phyloP scores from a whole-genome alignment of 2,888 invertebrate genomes.

The Tethea ocularis region DNA sequence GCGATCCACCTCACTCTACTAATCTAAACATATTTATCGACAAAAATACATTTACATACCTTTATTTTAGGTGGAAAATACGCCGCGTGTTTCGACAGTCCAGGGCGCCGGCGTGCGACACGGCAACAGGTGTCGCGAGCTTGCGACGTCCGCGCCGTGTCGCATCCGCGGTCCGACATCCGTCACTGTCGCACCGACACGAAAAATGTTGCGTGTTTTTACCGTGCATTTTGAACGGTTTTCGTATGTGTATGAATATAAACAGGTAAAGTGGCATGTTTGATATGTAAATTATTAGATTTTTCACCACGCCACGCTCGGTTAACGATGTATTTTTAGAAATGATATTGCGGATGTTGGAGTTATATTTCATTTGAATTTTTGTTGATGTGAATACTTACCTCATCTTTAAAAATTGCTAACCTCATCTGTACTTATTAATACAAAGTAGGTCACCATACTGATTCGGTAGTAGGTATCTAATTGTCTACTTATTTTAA shows the following conservation, averaged over 20 bases:
- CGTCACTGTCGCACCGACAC: slow-evolving; percentile 50
- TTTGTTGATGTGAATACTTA: too few relatives aligned
- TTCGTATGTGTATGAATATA: slow-evolving; percentile 6
- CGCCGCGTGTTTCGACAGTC: not conserved
- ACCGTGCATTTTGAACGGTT: not conserved
- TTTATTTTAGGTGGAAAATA: slow-evolving; percentile 35
- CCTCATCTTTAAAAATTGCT: too few relatives aligned
- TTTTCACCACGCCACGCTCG: not conserved
- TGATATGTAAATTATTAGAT: not conserved
- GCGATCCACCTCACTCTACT: slow-evolving; percentile 10
- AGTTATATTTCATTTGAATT: too few relatives aligned
- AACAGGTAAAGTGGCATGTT: slow-evolving; percentile 1
- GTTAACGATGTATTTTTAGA: too few relatives aligned
- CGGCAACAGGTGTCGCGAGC: slow-evolving; percentile 32
- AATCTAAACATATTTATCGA: slow-evolving; percentile 41
- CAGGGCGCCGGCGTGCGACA: slow-evolving; percentile 31
- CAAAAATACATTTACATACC: slow-evolving; percentile 31
- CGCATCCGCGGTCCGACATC: slow-evolving; percentile 49
- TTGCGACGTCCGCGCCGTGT: slow-evolving; percentile 48
- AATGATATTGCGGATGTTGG: too few relatives aligned
- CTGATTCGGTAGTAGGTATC: too few relatives aligned
- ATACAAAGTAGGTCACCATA: too few relatives aligned
- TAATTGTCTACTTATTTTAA: too few relatives aligned
- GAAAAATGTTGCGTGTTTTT: slow-evolving; percentile 26
- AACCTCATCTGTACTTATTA: too few relatives aligned